phyloP scores from a whole-genome alignment of 2,797 vertebrate species.

The Masticophis lateralis region DNA sequence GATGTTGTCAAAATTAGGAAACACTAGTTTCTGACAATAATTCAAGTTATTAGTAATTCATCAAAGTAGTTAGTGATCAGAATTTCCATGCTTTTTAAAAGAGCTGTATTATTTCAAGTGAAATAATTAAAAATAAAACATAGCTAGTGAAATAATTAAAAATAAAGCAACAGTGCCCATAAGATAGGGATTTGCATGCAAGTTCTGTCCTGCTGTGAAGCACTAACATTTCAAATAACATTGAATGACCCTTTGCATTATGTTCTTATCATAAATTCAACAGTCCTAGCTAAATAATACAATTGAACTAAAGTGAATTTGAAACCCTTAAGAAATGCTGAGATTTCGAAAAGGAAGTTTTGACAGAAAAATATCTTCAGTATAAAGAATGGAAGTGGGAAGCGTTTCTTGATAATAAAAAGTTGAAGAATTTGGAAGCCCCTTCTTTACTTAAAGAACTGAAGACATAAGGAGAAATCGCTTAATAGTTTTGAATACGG shows the following conservation, averaged over 20 bases:
- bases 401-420: background rate
- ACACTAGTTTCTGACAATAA: background rate
- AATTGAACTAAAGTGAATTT: background rate
- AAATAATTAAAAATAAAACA: background rate
- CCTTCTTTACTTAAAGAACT: background rate
- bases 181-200: background rate
- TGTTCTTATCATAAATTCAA: background rate
- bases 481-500: background rate
- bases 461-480: background rate
- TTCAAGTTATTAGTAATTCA: background rate
- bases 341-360: background rate
- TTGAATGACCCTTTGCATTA: background rate
- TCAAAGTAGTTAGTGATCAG: background rate
- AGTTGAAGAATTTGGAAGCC: background rate
- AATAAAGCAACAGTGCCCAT: background rate
- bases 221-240: background rate
- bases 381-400: background rate
- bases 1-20: background rate
- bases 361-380: background rate
- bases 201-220: background rate
- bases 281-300: background rate
- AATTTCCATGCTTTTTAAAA: background rate
- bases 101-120: background rate
- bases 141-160: background rate
- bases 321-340: background rate